Evolutionary conservation across 2,797 vertebrate genomes (phyloP).

Genomic region (Siniperca undulata): DNA sequence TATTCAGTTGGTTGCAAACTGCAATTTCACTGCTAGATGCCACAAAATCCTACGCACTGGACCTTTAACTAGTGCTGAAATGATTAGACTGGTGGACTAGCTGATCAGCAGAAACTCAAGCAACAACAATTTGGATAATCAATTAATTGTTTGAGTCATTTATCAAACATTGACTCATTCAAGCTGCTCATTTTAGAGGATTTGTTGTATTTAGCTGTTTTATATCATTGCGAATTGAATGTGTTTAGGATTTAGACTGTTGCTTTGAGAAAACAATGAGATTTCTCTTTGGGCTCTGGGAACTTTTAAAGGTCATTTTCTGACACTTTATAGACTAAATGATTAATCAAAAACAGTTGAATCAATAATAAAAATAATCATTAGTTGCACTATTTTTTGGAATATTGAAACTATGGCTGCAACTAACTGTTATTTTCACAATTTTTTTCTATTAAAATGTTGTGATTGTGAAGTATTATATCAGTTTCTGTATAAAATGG

Average conservation of each 20-base stretch:
- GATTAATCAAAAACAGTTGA: not conserved
- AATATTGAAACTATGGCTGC: not conserved
- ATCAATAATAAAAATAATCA: not conserved
- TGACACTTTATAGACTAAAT: not conserved
- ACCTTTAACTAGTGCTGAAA: no score
- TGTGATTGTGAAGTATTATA: no score
- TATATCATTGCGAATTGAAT: not conserved
- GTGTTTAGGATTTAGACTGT: not conserved
- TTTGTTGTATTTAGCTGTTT: not conserved
- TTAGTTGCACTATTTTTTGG: no score
- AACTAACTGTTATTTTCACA: not conserved
- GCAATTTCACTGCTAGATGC: no score
- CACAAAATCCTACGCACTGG: no score
- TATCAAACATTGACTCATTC: not conserved
- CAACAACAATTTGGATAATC: not conserved
- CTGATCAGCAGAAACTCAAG: not conserved
- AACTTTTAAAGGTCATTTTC: not conserved
- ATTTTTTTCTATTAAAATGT: no score
- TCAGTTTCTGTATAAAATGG: not conserved
- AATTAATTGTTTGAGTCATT: not conserved
- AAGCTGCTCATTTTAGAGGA: not conserved
- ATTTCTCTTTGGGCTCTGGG: not conserved
- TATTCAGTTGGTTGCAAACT: no score
- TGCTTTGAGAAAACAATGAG: not conserved
- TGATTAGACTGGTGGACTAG: not conserved